Percentiles rank a stretch among this genome's conserved stretches.
Conservation (phyloP, 1,140 invertebrate genomes). For the Scaptomyza hsui region DNA sequence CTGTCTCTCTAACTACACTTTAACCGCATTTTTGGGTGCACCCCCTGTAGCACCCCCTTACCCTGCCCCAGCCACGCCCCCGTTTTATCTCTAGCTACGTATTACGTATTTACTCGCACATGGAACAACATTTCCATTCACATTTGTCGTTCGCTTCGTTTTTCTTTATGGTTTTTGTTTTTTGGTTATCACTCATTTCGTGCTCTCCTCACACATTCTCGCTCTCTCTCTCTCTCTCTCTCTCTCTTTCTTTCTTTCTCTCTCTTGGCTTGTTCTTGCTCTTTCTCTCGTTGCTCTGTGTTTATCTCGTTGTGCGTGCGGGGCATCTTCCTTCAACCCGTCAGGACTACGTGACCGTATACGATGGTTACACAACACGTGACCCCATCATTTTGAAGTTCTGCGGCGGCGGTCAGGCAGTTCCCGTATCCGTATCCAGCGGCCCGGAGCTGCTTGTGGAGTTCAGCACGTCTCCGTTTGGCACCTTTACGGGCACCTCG, state of each 20-base stretch:
- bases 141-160: constrained; percentile 57
- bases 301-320: constrained; percentile 1
- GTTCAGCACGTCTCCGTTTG: constrained; percentile 95
- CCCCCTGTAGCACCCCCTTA: background rate
- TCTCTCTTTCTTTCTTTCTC: constrained; percentile 18
- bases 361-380: constrained; percentile 94
- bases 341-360: constrained; percentile 94
- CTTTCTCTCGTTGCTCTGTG: constrained; percentile 5
- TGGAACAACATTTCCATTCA: constrained; percentile 54
- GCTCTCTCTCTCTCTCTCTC: constrained; percentile 33
- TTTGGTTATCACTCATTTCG: constrained; percentile 68
- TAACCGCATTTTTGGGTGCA: constrained; percentile 3
- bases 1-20: background rate
- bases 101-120: constrained; percentile 13
- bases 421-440: constrained; percentile 92
- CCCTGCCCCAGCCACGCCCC: background rate
- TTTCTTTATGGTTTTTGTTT: constrained; percentile 6
- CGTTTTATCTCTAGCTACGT: constrained; percentile 14
- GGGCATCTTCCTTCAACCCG: background rate
- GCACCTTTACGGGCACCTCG: constrained; percentile 91
- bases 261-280: constrained; percentile 19
- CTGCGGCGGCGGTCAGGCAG: constrained; percentile 92
- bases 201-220: constrained; percentile 71
- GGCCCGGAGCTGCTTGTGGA: constrained; percentile 94
- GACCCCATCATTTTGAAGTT: constrained; percentile 95